phyloP scores from a whole-genome alignment of 2,113 vertebrate species.

The Microtus richardsoni region DNA sequence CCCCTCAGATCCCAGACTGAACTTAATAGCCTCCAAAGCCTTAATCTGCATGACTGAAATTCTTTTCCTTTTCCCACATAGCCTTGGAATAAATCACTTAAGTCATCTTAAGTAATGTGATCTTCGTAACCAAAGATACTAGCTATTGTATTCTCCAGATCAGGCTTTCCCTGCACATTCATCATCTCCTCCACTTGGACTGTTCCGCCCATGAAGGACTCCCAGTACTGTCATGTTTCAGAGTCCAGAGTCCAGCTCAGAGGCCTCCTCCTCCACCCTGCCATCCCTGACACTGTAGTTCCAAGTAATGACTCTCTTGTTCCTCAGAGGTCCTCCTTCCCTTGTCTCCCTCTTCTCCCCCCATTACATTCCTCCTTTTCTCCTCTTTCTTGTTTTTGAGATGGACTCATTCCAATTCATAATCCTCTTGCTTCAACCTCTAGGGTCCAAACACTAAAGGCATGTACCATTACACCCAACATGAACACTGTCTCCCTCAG shows the following conservation, averaged over 20 bases:
- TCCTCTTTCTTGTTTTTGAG: neutral
- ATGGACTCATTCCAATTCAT: neutral
- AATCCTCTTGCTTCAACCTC: neutral
- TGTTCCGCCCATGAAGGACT: neutral
- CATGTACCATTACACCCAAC: neutral
- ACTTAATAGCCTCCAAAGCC: neutral
- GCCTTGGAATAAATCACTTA: slow-evolving; percentile 43
- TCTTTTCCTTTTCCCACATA: slow-evolving; percentile 1
- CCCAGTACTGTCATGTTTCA: neutral
- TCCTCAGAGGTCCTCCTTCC: neutral
- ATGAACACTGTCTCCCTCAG: neutral
- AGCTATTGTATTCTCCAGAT: slow-evolving; percentile 37
- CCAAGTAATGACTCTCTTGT: neutral
- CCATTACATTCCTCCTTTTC: neutral
- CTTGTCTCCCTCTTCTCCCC: neutral
- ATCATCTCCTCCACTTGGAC: neutral
- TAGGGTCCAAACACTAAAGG: neutral
- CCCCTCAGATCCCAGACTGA: neutral
- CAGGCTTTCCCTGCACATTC: neutral
- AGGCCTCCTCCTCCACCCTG: neutral
- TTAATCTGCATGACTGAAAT: neutral
- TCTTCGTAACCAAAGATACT: slow-evolving; percentile 28
- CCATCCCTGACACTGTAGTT: neutral
- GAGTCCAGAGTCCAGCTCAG: neutral
- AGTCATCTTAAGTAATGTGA: slow-evolving; percentile 25